Percentiles rank a stretch among this genome's conserved stretches.
Evolutionary conservation across 2,113 vertebrate species (phyloP).

Genomic region (Melanocharis versteri): DNA sequence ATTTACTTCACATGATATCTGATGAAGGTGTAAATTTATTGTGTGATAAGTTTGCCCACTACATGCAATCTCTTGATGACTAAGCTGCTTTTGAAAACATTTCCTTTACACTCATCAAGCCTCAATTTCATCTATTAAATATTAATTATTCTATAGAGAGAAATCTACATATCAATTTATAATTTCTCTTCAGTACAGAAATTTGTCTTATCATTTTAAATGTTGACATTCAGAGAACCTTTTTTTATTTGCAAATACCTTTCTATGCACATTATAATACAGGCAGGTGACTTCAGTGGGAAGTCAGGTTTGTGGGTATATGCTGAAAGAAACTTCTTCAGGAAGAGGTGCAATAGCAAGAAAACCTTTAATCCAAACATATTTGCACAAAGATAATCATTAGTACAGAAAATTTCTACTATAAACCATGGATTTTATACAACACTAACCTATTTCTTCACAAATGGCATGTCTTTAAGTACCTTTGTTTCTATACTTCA

Average conservation of each 20-base stretch:
- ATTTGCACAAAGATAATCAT: background rate
- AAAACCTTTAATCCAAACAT: background rate
- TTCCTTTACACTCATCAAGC: background rate
- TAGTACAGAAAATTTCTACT: background rate
- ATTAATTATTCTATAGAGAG: background rate
- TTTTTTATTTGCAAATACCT: constrained; percentile 3
- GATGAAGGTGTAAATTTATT: background rate
- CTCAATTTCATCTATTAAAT: background rate
- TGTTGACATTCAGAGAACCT: background rate
- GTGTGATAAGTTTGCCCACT: background rate
- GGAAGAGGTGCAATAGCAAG: background rate
- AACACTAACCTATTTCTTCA: background rate
- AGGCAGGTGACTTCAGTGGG: background rate
- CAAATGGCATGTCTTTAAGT: background rate
- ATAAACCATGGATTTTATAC: background rate
- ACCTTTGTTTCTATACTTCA: background rate
- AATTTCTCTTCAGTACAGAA: background rate
- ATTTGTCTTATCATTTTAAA: background rate
- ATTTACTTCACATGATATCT: background rate
- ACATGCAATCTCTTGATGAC: background rate
- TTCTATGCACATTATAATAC: background rate
- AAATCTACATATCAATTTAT: background rate
- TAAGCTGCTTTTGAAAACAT: background rate
- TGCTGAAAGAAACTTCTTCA: background rate
- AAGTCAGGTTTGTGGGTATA: background rate